Conservation (phyloP, 2,113 vertebrate genomes). For the Myotis yumanensis region DNA sequence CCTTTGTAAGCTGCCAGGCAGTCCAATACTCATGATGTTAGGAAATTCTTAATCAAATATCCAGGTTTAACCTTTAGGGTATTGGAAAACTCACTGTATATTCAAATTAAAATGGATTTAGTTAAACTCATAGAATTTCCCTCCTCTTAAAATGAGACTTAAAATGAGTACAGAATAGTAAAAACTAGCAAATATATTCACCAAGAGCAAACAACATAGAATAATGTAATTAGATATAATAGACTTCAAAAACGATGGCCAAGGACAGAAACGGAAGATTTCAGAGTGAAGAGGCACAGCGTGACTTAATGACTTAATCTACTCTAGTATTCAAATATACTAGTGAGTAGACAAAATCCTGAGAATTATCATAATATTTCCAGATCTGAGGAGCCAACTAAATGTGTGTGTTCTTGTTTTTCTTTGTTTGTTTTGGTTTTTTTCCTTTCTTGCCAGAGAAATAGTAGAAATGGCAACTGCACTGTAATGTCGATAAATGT, state of each 20-base stretch:
- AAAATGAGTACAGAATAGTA: neutral
- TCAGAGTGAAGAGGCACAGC: neutral
- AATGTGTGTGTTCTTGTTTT: neutral
- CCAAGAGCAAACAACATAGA: neutral
- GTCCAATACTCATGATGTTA: neutral
- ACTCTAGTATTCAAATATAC: neutral
- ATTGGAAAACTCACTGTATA: neutral
- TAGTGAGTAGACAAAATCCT: neutral
- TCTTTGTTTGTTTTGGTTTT: neutral
- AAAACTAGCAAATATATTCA: constrained; percentile 2
- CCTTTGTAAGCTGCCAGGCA: neutral
- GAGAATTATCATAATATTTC: constrained; percentile 3
- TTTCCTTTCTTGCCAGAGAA: neutral
- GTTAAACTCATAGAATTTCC: constrained; percentile 2
- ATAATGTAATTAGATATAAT: neutral
- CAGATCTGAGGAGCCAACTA: neutral
- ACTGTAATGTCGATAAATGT: neutral
- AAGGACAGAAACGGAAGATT: neutral
- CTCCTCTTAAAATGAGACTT: neutral
- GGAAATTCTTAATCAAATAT: neutral
- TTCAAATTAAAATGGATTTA: neutral
- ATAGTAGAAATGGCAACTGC: neutral
- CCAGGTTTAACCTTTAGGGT: neutral
- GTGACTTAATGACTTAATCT: neutral
- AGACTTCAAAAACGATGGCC: neutral